Percentiles rank a stretch among this genome's conserved stretches.
phyloP scores from a whole-genome alignment of 2,113 vertebrate genomes.

The Ursus arctos region DNA sequence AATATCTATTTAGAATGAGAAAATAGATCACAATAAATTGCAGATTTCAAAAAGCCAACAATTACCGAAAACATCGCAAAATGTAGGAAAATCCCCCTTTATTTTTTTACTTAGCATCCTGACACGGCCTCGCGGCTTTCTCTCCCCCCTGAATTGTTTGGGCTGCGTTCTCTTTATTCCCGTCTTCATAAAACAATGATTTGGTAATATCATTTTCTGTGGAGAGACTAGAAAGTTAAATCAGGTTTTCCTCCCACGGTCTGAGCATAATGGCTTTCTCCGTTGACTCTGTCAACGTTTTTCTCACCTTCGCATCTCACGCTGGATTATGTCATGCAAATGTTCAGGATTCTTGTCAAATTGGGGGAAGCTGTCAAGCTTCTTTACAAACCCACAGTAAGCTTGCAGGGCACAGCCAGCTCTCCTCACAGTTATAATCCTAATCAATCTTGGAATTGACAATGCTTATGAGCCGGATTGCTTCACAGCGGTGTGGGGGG shows the following conservation, averaged over 20 bases:
- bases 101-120: neutral
- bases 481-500: neutral
- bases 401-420: neutral
- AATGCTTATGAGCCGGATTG: neutral
- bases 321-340: neutral
- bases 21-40: neutral
- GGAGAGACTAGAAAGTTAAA: neutral
- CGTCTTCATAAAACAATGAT: neutral
- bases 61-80: neutral
- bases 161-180: neutral
- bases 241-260: neutral
- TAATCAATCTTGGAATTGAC: slow-evolving; percentile 28
- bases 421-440: slow-evolving; percentile 32
- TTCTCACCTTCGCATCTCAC: neutral
- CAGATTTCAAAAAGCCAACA: neutral
- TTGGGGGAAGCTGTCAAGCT: neutral
- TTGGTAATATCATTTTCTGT: neutral
- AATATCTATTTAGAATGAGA: slow-evolving; percentile 18
- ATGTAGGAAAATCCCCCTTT: neutral
- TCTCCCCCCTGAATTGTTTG: neutral
- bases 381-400: neutral
- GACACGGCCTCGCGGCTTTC: neutral
- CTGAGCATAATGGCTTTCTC: neutral
- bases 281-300: neutral
- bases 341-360: neutral